A percentile compares a stretch with the other conserved stretches of the same genome.
Conservation (phyloP, 1,140 invertebrate genomes). For the Lucilia cuprina region DNA sequence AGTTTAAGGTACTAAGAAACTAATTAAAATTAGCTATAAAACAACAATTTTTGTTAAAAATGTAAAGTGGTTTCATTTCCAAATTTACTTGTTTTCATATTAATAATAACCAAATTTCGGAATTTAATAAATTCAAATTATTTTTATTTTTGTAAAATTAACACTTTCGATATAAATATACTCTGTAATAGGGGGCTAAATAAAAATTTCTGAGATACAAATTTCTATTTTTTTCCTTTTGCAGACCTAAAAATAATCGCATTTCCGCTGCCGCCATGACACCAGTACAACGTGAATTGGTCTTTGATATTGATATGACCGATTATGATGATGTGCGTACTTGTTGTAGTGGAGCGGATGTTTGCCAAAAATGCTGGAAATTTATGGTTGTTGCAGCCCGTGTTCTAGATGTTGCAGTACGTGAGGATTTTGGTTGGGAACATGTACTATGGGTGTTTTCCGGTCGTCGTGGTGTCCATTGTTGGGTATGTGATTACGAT, state of each 20-base stretch:
- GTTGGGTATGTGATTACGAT: constrained; percentile 92
- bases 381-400: constrained; percentile 94
- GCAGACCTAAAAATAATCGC: constrained; percentile 50
- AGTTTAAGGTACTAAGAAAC: too few relatives aligned
- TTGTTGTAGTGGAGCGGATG: constrained; percentile 87
- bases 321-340: constrained; percentile 97
- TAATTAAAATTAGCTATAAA: too few relatives aligned
- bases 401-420: constrained; percentile 84
- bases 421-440: constrained; percentile 94
- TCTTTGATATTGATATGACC: constrained; percentile 99
- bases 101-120: too few relatives aligned
- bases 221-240: constrained; percentile 29
- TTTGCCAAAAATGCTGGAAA: constrained; percentile 97
- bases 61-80: too few relatives aligned
- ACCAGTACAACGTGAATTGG: constrained; percentile 77
- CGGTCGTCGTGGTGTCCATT: constrained; percentile 94
- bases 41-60: too few relatives aligned
- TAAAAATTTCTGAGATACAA: too few relatives aligned
- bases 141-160: too few relatives aligned
- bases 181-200: too few relatives aligned
- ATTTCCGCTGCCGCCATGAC: constrained; percentile 62
- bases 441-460: constrained; percentile 97
- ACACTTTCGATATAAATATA: too few relatives aligned
- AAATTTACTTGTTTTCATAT: too few relatives aligned
- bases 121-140: too few relatives aligned